Evolutionary conservation across 2,888 invertebrate genomes (phyloP), one percentile per base, ranked within the genome.

Genomic region (Proisotoma minuta): DNA sequence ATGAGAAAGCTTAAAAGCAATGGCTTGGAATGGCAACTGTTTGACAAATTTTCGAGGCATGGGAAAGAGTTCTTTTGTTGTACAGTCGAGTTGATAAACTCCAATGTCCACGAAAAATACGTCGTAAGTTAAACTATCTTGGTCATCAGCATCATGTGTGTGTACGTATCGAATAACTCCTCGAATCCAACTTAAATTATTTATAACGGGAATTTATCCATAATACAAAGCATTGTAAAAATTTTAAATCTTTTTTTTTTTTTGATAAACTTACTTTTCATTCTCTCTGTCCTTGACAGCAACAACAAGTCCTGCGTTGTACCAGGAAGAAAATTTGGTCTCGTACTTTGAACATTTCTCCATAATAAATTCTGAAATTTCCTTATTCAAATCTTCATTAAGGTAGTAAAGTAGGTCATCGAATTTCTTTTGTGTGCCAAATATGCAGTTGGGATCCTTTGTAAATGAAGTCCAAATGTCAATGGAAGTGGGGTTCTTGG

Each of bases 91-190:
- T 12, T 22, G 22, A 1, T 22, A 23, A 48, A 63, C 68, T 5
- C 70, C 70, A 39, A 60, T 43, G 27, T 70, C 70, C 1, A 64
- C 67, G 15, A 59, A 64, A 24, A 62, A 66, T 0, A 69, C 50
- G 18, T 68, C 59, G 54, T 50, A 65, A 3, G 27, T 2, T 3
- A 43, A n/a, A 3, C 47, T 24, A 5, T 15, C 53, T 2, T 59
- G 51, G 1, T 51, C 18, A 2, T 51, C 57, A 10, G 24, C 27
- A n/a, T n/a, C n/a, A n/a, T n/a, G n/a, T n/a, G n/a, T n/a, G n/a
- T n/a, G n/a, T 2, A 27, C 28, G 24, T 40, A 12, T 24, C 24
- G 48, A 2, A 66, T 60, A 15, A 63, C n/a, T n/a, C 49, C 66
- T 22, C 66, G 43, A 29, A 29, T 43, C 63, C 63, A 66, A 5